phyloP scores from a whole-genome alignment of 2,797 vertebrate species.

The Antennarius maculatus region DNA sequence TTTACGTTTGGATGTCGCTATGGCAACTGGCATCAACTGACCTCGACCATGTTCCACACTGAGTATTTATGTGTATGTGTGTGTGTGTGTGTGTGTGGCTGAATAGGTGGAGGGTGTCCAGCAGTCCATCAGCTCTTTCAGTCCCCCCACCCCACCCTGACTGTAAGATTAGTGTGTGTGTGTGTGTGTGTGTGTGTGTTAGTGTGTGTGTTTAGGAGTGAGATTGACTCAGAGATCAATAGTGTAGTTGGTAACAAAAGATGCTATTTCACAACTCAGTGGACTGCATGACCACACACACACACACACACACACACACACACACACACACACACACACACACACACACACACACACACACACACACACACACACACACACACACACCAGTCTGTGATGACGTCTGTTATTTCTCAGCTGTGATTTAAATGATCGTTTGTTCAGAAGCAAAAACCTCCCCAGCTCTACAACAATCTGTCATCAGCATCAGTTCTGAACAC shows the following conservation, averaged over 20 bases:
- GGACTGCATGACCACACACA: slow-evolving; percentile 78
- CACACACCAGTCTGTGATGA: slow-evolving; percentile 1
- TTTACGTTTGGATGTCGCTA: background rate
- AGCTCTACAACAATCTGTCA: background rate
- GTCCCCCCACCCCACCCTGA: slow-evolving; percentile 22
- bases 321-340: slow-evolving; percentile 51
- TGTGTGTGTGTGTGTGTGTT: slow-evolving; percentile 28
- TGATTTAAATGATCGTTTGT: background rate
- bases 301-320: slow-evolving; percentile 11
- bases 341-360: background rate
- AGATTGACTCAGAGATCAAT: slow-evolving; percentile 88
- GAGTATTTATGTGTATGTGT: slow-evolving; percentile 17
- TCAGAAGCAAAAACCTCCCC: slow-evolving; percentile 6
- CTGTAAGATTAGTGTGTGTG: slow-evolving; percentile 38
- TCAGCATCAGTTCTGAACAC: background rate
- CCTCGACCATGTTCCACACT: slow-evolving; percentile 1
- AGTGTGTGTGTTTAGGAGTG: slow-evolving; percentile 52
- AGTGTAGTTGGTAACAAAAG: slow-evolving; percentile 92
- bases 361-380: slow-evolving; percentile 3
- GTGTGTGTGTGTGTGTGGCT: background rate
- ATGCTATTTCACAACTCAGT: slow-evolving; percentile 97
- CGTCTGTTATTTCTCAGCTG: too few species aligned
- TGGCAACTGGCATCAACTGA: slow-evolving; percentile 1
- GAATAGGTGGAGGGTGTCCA: slow-evolving; percentile 24
- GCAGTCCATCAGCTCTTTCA: slow-evolving; percentile 52